Evolutionary conservation across 1,140 invertebrate species (phyloP).

Genomic region (Tetramorium simillimum): DNA sequence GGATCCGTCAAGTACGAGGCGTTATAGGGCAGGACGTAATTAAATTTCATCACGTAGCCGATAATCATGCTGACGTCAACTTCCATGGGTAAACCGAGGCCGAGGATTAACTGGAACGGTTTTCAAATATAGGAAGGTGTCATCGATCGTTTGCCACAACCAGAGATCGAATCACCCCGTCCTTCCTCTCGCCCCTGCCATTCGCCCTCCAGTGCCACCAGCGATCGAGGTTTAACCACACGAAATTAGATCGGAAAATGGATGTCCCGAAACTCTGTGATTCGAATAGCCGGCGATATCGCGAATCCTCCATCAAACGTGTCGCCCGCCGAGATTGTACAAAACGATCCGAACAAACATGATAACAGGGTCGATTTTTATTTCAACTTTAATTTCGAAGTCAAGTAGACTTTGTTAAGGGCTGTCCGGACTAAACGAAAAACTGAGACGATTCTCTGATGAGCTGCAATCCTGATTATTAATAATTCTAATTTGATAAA

Average conservation of each 20-base stretch:
- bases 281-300: conserved; percentile 25
- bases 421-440: not conserved
- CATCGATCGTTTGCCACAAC: conserved; percentile 69
- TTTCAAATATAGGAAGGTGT: conserved; percentile 73
- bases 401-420: not conserved
- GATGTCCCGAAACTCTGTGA: conserved; percentile 5
- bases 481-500: not conserved
- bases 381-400: not conserved
- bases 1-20: conserved; percentile 82
- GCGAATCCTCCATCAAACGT: conserved; percentile 9
- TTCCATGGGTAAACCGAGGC: conserved; percentile 85
- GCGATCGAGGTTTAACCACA: conserved; percentile 35
- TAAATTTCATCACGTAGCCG: conserved; percentile 85
- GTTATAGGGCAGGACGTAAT: conserved; percentile 84
- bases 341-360: not conserved
- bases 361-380: not conserved
- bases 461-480: not conserved
- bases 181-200: not conserved
- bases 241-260: conserved; percentile 57
- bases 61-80: conserved; percentile 84
- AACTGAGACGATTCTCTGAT: not conserved
- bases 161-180: conserved; percentile 58
- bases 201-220: not conserved
- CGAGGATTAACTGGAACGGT: conserved; percentile 82
- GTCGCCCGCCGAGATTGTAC: not conserved